Conservation (phyloP, 1,140 invertebrate genomes). For the Cherax quadricarinatus region DNA sequence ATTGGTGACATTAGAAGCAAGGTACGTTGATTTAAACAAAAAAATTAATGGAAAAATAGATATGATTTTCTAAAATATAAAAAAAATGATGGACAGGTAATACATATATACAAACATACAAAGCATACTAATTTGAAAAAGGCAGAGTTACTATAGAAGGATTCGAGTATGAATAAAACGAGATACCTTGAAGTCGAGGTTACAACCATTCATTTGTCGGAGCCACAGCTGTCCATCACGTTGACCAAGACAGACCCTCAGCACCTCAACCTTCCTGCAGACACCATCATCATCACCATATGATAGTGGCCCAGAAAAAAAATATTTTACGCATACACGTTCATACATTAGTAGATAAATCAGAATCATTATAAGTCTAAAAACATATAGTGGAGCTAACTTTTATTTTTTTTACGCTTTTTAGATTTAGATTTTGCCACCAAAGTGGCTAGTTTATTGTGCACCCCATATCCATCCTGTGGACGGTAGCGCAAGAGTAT, state of each 20-base stretch:
- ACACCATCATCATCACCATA: not conserved
- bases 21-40: not conserved
- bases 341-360: not conserved
- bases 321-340: not conserved
- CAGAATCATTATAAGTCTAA: not conserved
- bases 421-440: too few relatives aligned
- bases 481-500: too few relatives aligned
- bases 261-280: conserved; percentile 32
- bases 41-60: too few relatives aligned
- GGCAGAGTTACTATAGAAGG: too few relatives aligned
- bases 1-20: not conserved
- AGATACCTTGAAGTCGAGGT: conserved; percentile 32
- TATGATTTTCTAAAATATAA: too few relatives aligned
- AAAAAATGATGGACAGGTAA: too few relatives aligned
- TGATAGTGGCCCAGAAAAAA: too few relatives aligned
- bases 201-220: conserved; percentile 1
- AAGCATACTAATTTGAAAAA: too few relatives aligned
- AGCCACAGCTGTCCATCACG: conserved; percentile 33
- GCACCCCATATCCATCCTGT: too few relatives aligned
- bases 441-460: too few relatives aligned
- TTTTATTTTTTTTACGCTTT: not conserved
- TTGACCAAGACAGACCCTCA: conserved; percentile 30
- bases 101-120: too few relatives aligned
- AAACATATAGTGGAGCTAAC: not conserved
- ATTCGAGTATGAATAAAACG: not conserved